Base-by-base conservation (phyloP, 2,888 invertebrate genomes). In the Nomada flava region DNA sequence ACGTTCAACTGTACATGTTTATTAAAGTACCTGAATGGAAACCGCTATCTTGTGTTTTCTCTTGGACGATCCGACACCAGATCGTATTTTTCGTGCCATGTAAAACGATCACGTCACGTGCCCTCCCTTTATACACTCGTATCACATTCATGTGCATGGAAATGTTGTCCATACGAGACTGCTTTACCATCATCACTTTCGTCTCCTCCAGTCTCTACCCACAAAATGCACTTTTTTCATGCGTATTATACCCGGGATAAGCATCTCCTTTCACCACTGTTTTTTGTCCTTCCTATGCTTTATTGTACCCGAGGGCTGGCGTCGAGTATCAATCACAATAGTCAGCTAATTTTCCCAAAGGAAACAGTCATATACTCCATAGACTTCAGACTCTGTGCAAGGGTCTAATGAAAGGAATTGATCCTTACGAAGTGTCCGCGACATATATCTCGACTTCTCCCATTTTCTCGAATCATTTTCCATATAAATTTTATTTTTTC, bases 11-110 rank as follows among this genome's bases (percentile, higher is more conserved):
- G 80, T 79, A 76, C 76, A 76, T 76, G 72, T 81, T 81, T 69
- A 82, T 82, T 82, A 82, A 81, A 82, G 82, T 82, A 81, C 76
- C 82, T 76, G 81, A 80, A 82, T 82, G 80, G 82, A 82, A 80
- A 80, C 71, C 57, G 59, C 53, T 44, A 65, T 13, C 70, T 63
- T 79, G 81, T 79, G 62, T 82, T 80, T 79, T 82, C 64, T 81
- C 75, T 82, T 82, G 52, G 57, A 29, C 36, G 23, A 23, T 20
- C 10, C 67, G 23, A 62, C 50, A n/a, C 11, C 59, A 15, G 29
- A 64, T 64, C 67, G 44, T 63, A 20, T 64, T 71, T 26, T 65
- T 44, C 70, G 18, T 11, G 23, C 50, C 60, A n/a, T 44, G 76
- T 60, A 71, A 79, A 79, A 67, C 55, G 52, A 59, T 50, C 42